A percentile compares a stretch with the other conserved stretches of the same genome.
These are phyloP conservation scores for Crioceris asparagi DNA, from an alignment of 2,888 invertebrate genomes.

Conservation along the genomic window DNA sequence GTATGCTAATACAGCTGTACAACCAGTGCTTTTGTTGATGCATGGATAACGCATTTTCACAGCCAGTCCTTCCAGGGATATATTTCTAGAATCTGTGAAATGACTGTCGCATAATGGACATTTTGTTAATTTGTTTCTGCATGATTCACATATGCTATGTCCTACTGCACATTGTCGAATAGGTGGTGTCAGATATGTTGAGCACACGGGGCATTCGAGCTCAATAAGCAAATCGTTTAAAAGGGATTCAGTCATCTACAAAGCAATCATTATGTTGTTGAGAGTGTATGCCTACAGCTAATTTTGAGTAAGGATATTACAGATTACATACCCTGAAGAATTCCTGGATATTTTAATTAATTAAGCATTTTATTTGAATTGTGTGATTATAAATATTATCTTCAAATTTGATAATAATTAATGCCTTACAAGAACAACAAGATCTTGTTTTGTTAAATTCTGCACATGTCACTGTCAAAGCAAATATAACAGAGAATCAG, in stretches of 20 bases:
- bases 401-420: no score
- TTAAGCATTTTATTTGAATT: no score
- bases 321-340: no score
- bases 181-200: conserved; percentile 31
- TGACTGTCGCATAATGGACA: conserved; percentile 21
- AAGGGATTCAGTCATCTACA: conserved; percentile 2
- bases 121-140: conserved; percentile 21
- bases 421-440: no score
- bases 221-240: conserved; percentile 3
- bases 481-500: no score
- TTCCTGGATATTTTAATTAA: no score
- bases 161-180: conserved; percentile 31
- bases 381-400: no score
- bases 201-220: conserved; percentile 32
- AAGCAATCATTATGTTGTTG: no score
- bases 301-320: no score
- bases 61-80: conserved; percentile 22
- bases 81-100: conserved; percentile 22
- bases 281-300: no score
- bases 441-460: no score
- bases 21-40: conserved; percentile 18
- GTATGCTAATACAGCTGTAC: conserved; percentile 15
- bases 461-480: no score
- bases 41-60: conserved; percentile 24
- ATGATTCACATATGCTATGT: conserved; percentile 30